phyloP scores from a whole-genome alignment of 2,888 invertebrate species.

The Drosophila nr. perissopoda region DNA sequence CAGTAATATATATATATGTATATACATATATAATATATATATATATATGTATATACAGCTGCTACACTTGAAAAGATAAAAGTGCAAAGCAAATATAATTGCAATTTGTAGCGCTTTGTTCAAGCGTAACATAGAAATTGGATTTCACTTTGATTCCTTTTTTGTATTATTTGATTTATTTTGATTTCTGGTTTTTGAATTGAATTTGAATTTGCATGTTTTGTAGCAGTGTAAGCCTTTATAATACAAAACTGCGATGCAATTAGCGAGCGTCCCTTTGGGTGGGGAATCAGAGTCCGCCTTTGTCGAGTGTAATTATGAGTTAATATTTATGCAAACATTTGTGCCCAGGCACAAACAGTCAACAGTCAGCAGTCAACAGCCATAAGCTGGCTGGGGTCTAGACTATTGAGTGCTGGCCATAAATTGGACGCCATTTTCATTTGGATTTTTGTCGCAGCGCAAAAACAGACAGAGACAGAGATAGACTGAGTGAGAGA shows the following conservation, averaged over 20 bases:
- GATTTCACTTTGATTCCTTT: not conserved
- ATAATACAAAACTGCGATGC: slow-evolving; percentile 40
- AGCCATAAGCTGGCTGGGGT: slow-evolving; percentile 19
- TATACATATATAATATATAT: not conserved
- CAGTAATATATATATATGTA: not conserved
- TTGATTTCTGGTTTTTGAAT: not conserved
- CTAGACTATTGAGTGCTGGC: slow-evolving; percentile 29
- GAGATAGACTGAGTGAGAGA: not conserved
- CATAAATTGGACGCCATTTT: slow-evolving; percentile 64
- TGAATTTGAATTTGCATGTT: not conserved
- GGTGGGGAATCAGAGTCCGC: slow-evolving; percentile 18
- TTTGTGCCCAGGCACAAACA: slow-evolving; percentile 26
- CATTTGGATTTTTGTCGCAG: slow-evolving; percentile 51
- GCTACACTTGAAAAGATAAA: not conserved
- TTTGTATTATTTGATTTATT: not conserved
- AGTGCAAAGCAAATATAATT: not conserved
- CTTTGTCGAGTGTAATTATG: slow-evolving; percentile 76
- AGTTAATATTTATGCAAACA: slow-evolving; percentile 77
- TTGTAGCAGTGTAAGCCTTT: not conserved
- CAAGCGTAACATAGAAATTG: not conserved
- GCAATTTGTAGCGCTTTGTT: not conserved
- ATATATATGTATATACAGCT: not conserved
- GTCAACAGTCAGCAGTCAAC: not conserved
- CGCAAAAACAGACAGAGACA: not conserved
- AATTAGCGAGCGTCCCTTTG: slow-evolving; percentile 45